Evolutionary conservation across 1,140 invertebrate species (phyloP).

Genomic region (Scaptomyza montana): DNA sequence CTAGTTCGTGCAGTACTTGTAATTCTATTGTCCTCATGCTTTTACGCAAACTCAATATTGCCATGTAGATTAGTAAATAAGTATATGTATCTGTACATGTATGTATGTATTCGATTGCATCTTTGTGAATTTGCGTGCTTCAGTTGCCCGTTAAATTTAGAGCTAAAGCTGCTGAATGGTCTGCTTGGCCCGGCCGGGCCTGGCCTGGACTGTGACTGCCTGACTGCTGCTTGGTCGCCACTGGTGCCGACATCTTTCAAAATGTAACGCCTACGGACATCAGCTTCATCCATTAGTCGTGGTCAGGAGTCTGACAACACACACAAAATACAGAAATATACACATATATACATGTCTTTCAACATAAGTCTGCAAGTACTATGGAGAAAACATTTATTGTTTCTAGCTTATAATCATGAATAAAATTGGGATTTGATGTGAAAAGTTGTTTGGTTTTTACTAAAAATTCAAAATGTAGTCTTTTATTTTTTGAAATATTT

Average conservation of each 20-base stretch:
- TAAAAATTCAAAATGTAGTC: too few relatives aligned
- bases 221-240: background rate
- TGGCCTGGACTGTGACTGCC: too few relatives aligned
- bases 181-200: background rate
- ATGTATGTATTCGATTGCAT: slow-evolving; percentile 22
- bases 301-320: slow-evolving; percentile 22
- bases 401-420: background rate
- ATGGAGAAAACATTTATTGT: background rate
- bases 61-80: background rate
- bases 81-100: background rate
- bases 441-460: too few relatives aligned
- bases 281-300: slow-evolving; percentile 35
- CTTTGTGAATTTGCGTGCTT: slow-evolving; percentile 29
- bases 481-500: too few relatives aligned
- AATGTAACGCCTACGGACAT: slow-evolving; percentile 13
- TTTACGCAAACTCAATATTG: slow-evolving; percentile 13
- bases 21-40: slow-evolving; percentile 39
- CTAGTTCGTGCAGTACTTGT: slow-evolving; percentile 9
- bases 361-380: background rate
- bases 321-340: slow-evolving; percentile 7
- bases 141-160: slow-evolving; percentile 17
- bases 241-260: slow-evolving; percentile 4
- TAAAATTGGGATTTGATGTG: too few relatives aligned
- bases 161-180: background rate
- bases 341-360: background rate